phyloP scores from a whole-genome alignment of 2,113 vertebrate species.

The Cygnus buccinator region DNA sequence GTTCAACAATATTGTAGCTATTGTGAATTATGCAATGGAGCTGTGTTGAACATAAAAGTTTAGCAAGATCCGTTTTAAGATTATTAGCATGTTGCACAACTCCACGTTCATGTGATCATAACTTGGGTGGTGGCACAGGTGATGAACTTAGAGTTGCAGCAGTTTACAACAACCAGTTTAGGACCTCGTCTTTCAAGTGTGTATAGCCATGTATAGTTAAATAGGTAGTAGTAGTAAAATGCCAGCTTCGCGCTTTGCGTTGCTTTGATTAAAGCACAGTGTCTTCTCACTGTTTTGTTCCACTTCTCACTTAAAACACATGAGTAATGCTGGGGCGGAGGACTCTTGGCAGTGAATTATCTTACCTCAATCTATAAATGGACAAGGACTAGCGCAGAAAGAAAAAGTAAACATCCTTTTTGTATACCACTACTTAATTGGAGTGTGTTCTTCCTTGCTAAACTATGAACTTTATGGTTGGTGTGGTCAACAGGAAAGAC shows the following conservation, averaged over 20 bases:
- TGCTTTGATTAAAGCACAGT: neutral
- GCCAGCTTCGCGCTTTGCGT: neutral
- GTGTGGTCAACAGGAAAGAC: slow-evolving; percentile 55
- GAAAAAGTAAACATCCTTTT: slow-evolving; percentile 41
- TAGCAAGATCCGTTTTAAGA: neutral
- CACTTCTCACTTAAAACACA: neutral
- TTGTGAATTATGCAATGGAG: neutral
- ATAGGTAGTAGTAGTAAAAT: neutral
- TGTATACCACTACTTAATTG: neutral
- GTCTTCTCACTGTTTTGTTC: neutral
- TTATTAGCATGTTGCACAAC: neutral
- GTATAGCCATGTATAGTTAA: neutral
- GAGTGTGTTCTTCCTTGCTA: slow-evolving; percentile 5
- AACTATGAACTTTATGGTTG: neutral
- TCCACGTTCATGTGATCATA: fast-evolving
- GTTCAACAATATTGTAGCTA: neutral
- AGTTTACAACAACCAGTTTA: slow-evolving; percentile 16
- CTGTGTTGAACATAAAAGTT: neutral
- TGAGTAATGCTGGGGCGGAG: slow-evolving; percentile 14
- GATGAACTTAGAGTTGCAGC: neutral
- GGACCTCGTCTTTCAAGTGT: neutral
- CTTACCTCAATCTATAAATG: neutral
- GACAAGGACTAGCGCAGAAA: neutral
- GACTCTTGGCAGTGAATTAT: neutral
- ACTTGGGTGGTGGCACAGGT: neutral